Percentiles rank a stretch among this genome's conserved stretches.
Conservation (phyloP, 2,888 invertebrate genomes). For the Philaethria dido region DNA sequence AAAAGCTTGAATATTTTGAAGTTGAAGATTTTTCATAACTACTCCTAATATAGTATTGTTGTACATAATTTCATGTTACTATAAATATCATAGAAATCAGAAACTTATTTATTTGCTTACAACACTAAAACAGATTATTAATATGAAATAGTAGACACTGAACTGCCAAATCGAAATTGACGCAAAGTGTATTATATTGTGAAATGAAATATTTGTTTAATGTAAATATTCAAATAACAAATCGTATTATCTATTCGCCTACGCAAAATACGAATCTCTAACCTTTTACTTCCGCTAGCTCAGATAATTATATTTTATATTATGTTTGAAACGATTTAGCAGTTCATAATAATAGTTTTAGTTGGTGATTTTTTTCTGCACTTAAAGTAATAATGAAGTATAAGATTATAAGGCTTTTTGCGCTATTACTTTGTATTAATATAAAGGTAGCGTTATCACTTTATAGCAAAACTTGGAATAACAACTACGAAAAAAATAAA, state of each 20-base stretch:
- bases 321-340: slow-evolving; percentile 32
- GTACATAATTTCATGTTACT: too few species aligned
- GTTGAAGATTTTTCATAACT: too few species aligned
- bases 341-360: slow-evolving; percentile 36
- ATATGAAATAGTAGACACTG: neutral
- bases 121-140: neutral
- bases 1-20: too few species aligned
- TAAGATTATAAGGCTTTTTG: slow-evolving; percentile 50
- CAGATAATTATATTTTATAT: slow-evolving; percentile 37
- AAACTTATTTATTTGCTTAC: too few species aligned
- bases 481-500: slow-evolving; percentile 77
- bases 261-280: slow-evolving; percentile 56
- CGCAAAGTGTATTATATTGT: slow-evolving; percentile 27
- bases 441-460: slow-evolving; percentile 62
- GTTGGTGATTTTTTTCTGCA: slow-evolving; percentile 27
- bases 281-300: slow-evolving; percentile 53
- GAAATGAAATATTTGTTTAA: slow-evolving; percentile 36
- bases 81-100: too few species aligned
- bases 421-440: slow-evolving; percentile 57
- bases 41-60: too few species aligned
- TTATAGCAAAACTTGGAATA: slow-evolving; percentile 75
- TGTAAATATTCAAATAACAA: slow-evolving; percentile 43
- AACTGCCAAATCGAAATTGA: slow-evolving; percentile 15
- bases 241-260: slow-evolving; percentile 57
- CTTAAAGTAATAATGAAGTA: slow-evolving; percentile 42